phyloP scores from a whole-genome alignment of 2,113 vertebrate genomes.

The Pluvialis apricaria region DNA sequence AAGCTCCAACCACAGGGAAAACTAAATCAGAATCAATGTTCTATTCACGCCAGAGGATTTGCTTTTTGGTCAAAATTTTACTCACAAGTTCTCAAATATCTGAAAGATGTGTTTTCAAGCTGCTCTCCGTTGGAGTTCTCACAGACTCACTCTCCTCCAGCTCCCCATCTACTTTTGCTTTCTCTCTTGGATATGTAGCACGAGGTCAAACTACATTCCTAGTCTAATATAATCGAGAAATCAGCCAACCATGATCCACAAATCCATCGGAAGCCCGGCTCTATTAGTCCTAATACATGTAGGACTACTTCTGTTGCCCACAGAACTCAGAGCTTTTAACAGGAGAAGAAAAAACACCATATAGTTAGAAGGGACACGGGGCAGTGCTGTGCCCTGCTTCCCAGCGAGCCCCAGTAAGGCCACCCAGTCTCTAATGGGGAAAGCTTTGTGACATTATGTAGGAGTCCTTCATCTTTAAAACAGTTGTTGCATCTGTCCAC shows the following conservation, averaged over 20 bases:
- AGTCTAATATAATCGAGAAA: neutral
- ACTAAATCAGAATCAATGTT: neutral
- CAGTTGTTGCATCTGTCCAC: neutral
- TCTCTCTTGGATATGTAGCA: neutral
- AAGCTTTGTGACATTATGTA: neutral
- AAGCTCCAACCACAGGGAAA: neutral
- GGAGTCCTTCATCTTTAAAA: neutral
- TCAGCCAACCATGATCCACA: neutral
- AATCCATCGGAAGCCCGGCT: neutral
- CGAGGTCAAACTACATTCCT: neutral
- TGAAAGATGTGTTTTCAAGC: neutral
- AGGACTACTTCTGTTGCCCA: neutral
- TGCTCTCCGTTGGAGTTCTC: neutral
- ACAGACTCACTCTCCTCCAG: neutral
- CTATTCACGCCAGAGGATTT: neutral
- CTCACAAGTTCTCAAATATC: neutral
- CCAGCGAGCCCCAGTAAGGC: neutral
- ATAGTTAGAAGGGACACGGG: neutral
- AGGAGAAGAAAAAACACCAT: neutral
- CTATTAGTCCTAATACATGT: neutral
- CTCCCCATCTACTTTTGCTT: neutral
- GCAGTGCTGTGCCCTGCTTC: neutral
- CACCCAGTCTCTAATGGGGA: neutral
- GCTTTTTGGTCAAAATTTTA: neutral
- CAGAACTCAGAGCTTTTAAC: neutral